Conservation (phyloP, 2,113 vertebrate genomes). For the Silurus glanis region DNA sequence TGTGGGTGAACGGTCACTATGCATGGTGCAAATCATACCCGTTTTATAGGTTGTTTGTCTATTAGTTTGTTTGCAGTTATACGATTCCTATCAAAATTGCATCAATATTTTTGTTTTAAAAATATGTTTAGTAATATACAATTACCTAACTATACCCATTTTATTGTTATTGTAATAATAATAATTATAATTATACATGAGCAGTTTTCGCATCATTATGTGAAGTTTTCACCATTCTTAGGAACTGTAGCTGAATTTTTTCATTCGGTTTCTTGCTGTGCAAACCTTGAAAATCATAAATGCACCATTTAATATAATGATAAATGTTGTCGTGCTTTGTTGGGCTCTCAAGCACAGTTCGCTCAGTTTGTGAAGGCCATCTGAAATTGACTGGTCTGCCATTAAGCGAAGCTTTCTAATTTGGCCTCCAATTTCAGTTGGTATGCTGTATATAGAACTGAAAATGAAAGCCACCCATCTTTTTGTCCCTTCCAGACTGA, state of each 20-base stretch:
- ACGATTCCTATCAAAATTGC: background rate
- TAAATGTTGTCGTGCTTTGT: constrained; percentile 10
- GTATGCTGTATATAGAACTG: constrained; percentile 44
- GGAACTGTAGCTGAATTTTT: constrained; percentile 6
- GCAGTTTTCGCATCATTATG: background rate
- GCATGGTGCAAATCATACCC: background rate
- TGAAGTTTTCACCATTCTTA: background rate
- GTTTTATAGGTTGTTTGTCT: background rate
- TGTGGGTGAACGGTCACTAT: background rate
- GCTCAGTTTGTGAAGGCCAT: constrained; percentile 27
- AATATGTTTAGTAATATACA: background rate
- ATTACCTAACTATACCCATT: background rate
- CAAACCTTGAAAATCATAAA: constrained; percentile 5
- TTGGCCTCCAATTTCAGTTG: constrained; percentile 31
- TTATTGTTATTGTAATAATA: too few species aligned
- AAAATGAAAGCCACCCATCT: constrained; percentile 36
- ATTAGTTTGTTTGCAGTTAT: background rate
- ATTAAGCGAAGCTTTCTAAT: constrained; percentile 42
- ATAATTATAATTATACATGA: background rate
- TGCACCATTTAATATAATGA: background rate
- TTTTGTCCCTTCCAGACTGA: constrained; percentile 52
- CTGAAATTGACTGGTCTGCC: constrained; percentile 41
- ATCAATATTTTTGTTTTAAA: background rate
- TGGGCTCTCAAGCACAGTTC: constrained; percentile 18
- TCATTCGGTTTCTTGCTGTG: background rate